These are phyloP conservation scores for Pelosia muscerda DNA, from an alignment of 2,888 invertebrate species.

Conservation along the genomic window DNA sequence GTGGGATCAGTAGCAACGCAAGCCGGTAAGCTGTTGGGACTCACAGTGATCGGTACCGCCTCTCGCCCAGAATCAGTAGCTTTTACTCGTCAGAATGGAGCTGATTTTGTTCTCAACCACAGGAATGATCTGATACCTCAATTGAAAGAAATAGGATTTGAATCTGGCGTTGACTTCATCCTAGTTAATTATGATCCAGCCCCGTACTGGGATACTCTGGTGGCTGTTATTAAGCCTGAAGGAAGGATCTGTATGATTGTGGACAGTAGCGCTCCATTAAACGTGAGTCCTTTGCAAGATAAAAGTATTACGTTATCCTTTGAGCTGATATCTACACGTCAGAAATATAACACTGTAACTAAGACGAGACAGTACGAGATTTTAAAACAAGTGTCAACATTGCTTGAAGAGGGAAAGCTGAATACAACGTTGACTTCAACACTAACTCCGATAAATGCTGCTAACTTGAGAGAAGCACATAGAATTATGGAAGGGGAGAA, in stretches of 20 bases:
- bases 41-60: constrained; percentile 78
- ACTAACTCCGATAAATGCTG: constrained; percentile 75
- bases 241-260: constrained; percentile 78
- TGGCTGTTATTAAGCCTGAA: constrained; percentile 74
- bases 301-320: constrained; percentile 76
- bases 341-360: constrained; percentile 76
- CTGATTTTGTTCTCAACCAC: constrained; percentile 74
- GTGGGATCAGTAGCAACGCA: constrained; percentile 79
- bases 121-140: constrained; percentile 69
- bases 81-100: constrained; percentile 68
- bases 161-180: constrained; percentile 74
- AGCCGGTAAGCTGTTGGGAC: constrained; percentile 70
- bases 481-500: constrained; percentile 69
- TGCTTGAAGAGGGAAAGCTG: constrained; percentile 69
- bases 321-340: constrained; percentile 75
- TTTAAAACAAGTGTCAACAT: constrained; percentile 64
- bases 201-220: constrained; percentile 77
- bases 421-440: constrained; percentile 72
- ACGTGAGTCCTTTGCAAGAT: constrained; percentile 70
- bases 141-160: constrained; percentile 66
- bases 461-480: constrained; percentile 74
- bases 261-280: constrained; percentile 72
- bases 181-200: constrained; percentile 78
- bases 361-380: constrained; percentile 71
- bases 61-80: constrained; percentile 69